These are phyloP conservation scores for Grantiella picta DNA, from an alignment of 2,113 vertebrate genomes.

Conservation along the genomic window DNA sequence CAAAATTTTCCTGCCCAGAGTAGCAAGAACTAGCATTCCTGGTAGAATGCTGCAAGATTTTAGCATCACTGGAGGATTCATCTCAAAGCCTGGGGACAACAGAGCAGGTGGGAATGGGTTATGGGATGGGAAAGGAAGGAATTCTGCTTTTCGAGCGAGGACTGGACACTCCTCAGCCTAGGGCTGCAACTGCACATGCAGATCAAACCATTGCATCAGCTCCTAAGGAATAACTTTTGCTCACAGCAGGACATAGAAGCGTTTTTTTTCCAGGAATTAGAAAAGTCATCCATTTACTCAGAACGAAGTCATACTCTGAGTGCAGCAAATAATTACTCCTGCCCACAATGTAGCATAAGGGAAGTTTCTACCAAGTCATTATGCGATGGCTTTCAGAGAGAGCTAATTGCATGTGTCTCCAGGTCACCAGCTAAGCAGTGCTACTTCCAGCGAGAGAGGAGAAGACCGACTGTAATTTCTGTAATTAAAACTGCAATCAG, in stretches of 20 bases:
- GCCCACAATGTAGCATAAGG: not conserved
- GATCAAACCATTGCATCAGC: not conserved
- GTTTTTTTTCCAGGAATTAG: conserved; percentile 5
- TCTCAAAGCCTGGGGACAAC: not conserved
- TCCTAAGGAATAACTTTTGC: not conserved
- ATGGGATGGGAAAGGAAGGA: not conserved
- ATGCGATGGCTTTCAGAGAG: not conserved
- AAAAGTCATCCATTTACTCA: not conserved
- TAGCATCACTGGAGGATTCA: not conserved
- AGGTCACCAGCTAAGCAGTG: not conserved
- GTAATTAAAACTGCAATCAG: not conserved
- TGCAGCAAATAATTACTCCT: not conserved
- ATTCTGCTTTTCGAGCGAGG: not conserved
- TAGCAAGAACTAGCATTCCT: not conserved
- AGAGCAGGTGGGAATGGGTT: not conserved
- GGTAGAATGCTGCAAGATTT: not conserved
- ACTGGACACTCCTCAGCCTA: not conserved
- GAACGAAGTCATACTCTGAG: not conserved
- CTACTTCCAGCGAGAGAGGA: not conserved
- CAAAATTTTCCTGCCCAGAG: not conserved
- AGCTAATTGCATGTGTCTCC: conserved; percentile 2
- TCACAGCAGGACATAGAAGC: not conserved
- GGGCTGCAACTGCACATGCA: not conserved
- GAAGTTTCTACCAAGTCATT: conserved; percentile 25
- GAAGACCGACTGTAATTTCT: not conserved